Evolutionary conservation across 2,797 vertebrate genomes (phyloP).

Genomic region (Stomatorhinus walkeri): DNA sequence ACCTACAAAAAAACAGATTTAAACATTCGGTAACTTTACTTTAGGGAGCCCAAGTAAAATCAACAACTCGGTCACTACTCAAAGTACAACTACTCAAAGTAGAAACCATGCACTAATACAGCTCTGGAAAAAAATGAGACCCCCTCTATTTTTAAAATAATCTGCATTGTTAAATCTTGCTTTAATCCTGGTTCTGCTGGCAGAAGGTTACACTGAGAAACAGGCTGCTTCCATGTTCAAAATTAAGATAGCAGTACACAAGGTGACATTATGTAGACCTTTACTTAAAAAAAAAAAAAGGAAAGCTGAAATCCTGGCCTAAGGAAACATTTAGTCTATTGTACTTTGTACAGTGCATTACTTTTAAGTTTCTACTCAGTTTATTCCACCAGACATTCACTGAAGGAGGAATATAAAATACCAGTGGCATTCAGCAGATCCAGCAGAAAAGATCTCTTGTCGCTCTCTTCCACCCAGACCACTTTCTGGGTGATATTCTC

Average conservation of each 20-base stretch:
- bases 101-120: neutral
- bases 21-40: neutral
- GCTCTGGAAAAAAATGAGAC: neutral
- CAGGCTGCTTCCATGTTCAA: neutral
- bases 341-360: neutral
- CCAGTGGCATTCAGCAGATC: conserved; percentile 89
- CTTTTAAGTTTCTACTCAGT: neutral
- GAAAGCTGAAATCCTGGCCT: neutral
- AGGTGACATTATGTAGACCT: neutral
- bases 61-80: neutral
- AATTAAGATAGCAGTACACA: neutral
- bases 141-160: neutral
- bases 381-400: neutral
- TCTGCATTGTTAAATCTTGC: neutral
- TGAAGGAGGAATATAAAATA: conserved; percentile 38
- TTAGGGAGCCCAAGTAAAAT: neutral
- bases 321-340: neutral
- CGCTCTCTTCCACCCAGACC: conserved; percentile 88
- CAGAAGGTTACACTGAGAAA: neutral
- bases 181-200: neutral
- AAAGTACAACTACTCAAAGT: neutral
- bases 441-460: conserved; percentile 89
- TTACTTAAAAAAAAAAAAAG: neutral
- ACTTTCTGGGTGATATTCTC: conserved; percentile 97
- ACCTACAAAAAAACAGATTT: conserved; percentile 51